Evolutionary conservation across 2,888 invertebrate genomes (phyloP).

Genomic region (Stramonita haemastoma): DNA sequence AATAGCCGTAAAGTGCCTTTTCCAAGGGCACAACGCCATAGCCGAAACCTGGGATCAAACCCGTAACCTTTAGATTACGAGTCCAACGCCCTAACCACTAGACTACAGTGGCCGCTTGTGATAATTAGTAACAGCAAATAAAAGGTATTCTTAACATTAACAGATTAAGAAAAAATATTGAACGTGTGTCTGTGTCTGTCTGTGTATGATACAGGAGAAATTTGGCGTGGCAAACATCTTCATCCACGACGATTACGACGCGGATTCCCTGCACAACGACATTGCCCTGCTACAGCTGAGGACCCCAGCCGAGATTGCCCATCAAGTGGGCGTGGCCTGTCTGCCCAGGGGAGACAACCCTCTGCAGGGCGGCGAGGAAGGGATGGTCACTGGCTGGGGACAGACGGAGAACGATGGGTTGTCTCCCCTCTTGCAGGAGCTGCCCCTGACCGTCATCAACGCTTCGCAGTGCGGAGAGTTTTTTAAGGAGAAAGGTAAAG

Average conservation of each 20-base stretch:
- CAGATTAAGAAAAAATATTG: too few species aligned
- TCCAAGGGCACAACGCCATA: too few species aligned
- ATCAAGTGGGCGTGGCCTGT: slow-evolving; percentile 32
- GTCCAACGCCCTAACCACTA: too few species aligned
- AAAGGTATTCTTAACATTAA: too few species aligned
- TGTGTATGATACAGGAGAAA: neutral
- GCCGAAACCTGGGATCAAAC: too few species aligned
- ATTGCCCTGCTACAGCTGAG: slow-evolving; percentile 17
- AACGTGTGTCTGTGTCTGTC: neutral
- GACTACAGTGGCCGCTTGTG: too few species aligned
- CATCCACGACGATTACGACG: neutral
- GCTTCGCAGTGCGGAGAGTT: neutral
- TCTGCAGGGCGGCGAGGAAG: slow-evolving; percentile 12
- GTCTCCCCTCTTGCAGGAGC: neutral
- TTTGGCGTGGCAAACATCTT: neutral
- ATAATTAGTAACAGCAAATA: too few species aligned
- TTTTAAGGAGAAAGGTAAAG: neutral
- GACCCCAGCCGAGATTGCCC: neutral
- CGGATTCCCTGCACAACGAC: neutral
- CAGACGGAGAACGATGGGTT: neutral
- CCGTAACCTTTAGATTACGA: too few species aligned
- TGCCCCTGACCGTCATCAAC: neutral
- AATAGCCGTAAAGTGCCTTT: too few species aligned
- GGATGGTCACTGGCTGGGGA: slow-evolving; percentile 35
- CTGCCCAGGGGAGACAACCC: neutral